Evolutionary conservation across 2,113 vertebrate genomes (phyloP), one percentile per base, ranked within the genome.

Genomic region (Aldabrachelys gigantea): DNA sequence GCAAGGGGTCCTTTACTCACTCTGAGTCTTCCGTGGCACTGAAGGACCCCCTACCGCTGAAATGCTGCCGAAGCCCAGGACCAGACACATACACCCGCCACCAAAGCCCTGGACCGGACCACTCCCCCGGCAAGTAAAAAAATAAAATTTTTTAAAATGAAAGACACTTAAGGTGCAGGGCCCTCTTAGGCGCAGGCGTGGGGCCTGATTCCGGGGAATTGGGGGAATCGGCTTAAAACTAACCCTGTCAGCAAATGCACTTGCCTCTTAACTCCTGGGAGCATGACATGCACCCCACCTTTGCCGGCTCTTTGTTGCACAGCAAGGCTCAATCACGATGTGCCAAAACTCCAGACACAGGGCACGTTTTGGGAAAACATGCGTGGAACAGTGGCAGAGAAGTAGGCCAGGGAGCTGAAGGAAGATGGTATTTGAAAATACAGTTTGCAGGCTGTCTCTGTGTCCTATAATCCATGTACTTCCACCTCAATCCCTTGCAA

Each of bases 401-500:
- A 82, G 44, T 75, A 79, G 88, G 88, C 87, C 80, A 82, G 52
- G 86, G 91, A 47, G 16, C 8, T 19, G 91, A 44, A 59, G 69
- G 47, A 24, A 62, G 62, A 3, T 35, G 62, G 62, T 35, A 35
- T 75, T 4, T 31, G 7, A 44, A 90, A 79, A 59, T 10, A 38
- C 54, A 0, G 1, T 79, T 29, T 84, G 75, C 50, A 47, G 82
- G 54, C 75, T 82, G 31, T 50, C 35, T 2, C 31, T 11, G 27
- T 8, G 17, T 17, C 80, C 7, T 8, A 16, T 41, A 25, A 88
- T 19, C 10, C 13, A 27, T n/a, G 6, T 41, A 24, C 47, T 52
- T 19, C 29, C 57, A 54, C 10, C 3, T 11, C n/a, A 1, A 0
- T 11, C 0, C 0, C 0, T n/a, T 52, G 75, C 0, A 62, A 53